phyloP scores from a whole-genome alignment of 2,113 vertebrate genomes.

The Thamnophis sirtalis region DNA sequence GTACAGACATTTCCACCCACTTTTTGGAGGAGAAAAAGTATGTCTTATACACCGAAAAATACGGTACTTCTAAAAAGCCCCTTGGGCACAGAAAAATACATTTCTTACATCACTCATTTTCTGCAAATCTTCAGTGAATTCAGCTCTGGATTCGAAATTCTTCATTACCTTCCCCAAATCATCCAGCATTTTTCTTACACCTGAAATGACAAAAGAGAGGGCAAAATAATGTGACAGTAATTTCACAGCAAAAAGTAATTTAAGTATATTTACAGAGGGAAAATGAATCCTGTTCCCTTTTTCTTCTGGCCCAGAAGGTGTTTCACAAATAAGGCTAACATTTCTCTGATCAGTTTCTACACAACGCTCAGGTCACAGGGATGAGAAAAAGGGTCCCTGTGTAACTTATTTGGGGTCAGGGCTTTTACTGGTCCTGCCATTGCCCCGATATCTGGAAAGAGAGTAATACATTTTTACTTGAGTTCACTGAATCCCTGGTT shows the following conservation, averaged over 20 bases:
- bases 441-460: background rate
- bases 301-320: slow-evolving; percentile 27
- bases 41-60: too few relatives aligned
- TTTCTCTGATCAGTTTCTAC: slow-evolving; percentile 19
- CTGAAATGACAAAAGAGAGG: slow-evolving; percentile 68
- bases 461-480: background rate
- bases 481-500: background rate
- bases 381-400: background rate
- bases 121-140: slow-evolving; percentile 80
- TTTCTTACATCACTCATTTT: slow-evolving; percentile 83
- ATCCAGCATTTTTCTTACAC: slow-evolving; percentile 84
- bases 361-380: background rate
- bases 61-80: background rate
- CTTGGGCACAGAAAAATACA: background rate
- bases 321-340: background rate
- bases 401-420: background rate
- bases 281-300: slow-evolving; percentile 28
- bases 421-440: background rate
- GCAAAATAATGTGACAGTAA: slow-evolving; percentile 45
- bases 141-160: slow-evolving; percentile 87
- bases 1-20: too few relatives aligned
- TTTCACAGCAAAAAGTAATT: slow-evolving; percentile 45
- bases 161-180: slow-evolving; percentile 84
- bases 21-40: too few relatives aligned
- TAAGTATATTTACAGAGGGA: slow-evolving; percentile 29